These are phyloP conservation scores for Bolinopsis microptera DNA, from an alignment of 37 sponge, comb jelly and placozoan species.

Conservation along the genomic window DNA sequence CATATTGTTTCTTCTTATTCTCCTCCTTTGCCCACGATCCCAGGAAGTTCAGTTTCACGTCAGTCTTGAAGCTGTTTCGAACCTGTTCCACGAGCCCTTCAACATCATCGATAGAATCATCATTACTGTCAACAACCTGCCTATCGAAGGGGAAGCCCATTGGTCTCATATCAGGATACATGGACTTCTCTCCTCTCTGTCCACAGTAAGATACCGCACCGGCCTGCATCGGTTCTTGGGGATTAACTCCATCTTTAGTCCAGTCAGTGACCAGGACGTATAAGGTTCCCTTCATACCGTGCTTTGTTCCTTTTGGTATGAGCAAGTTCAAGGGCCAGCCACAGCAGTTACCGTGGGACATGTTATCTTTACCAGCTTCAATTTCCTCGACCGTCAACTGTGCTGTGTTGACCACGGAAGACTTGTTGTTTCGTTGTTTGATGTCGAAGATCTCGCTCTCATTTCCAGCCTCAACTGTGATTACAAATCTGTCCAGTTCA, in stretches of 20 bases:
- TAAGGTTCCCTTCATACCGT: neutral
- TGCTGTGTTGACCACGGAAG: neutral
- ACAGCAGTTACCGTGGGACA: neutral
- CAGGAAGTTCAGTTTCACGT: neutral
- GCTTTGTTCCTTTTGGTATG: neutral
- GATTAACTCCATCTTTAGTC: neutral
- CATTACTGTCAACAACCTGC: neutral
- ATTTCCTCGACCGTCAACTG: neutral
- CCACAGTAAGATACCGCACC: constrained; percentile 20
- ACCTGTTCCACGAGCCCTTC: neutral
- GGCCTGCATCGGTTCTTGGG: neutral
- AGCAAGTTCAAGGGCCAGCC: constrained; percentile 2
- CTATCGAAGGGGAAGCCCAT: constrained; percentile 58
- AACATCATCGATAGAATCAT: neutral
- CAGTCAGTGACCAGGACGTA: constrained; percentile 19
- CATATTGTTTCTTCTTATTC: too few species aligned
- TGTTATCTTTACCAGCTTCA: neutral
- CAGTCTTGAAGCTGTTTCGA: neutral
- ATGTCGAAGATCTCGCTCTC: neutral
- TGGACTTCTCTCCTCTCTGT: neutral
- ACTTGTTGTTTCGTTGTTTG: neutral
- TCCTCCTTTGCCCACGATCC: neutral
- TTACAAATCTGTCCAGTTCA: neutral
- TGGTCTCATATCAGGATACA: neutral
- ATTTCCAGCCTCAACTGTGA: neutral